Base-by-base conservation (phyloP, 2,888 invertebrate genomes). In the Leucania comma region DNA sequence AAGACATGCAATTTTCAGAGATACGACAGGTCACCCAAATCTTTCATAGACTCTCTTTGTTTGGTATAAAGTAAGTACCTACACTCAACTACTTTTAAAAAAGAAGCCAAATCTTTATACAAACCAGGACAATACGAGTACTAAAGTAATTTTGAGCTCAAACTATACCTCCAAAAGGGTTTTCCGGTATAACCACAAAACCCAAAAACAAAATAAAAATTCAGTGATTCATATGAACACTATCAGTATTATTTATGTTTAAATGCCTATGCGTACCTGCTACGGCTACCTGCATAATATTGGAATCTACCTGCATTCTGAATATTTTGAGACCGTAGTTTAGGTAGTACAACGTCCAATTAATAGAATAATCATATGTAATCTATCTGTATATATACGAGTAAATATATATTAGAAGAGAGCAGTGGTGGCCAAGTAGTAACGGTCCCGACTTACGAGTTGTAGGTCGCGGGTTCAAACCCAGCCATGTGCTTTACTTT, bases 11-110 rank as follows among this genome's bases (percentile, higher is more conserved):
- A 35, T 51, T 2, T n/a, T 24, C 12, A 46, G 32, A 2, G 2
- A 8, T 57, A 29, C 32, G 29, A 46, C 22, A 35, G 42, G 9
- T 29, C 35, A 57, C 62, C 78, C 65, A 74, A 68, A 74, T 74
- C 54, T 70, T 63, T 14, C 32, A 56, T 6, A 32, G n/a, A n/a
- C 58, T 69, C 68, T 56, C 60, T 80, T 56, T 48, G 32, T 53
- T 57, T 42, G n/a, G 22, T 57, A 14, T 50, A 35, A 60, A 60
- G 35, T 59, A 65, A 46, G 26, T 53, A 35, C 17, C 3, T 48
- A 32, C n/a, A 50, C 35, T 75, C 76, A 62, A 78, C 68, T 17
- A 68, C 62, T 72, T 62, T 78, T 38, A 74, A 78, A 73, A 51
- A 54, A 29, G 35, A 60, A 50, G 5, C 35, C 42, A 8, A 22